These are phyloP conservation scores for Clytia hemisphaerica DNA, from an alignment of 30 jellyfish, hydroid and myxozoan genomes.

Conservation along the genomic window DNA sequence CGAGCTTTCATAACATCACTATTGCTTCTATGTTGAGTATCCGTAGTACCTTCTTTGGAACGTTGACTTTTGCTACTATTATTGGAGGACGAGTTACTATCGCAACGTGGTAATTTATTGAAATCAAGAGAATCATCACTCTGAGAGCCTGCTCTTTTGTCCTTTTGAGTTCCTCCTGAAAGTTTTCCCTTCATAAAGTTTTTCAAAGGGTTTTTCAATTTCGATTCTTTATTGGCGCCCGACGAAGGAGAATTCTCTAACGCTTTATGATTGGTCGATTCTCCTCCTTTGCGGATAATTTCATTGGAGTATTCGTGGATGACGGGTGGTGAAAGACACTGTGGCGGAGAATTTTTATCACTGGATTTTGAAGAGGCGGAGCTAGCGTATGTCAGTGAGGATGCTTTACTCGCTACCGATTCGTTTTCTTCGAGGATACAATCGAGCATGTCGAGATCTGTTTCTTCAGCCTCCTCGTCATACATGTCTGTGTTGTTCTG, in stretches of 20 bases:
- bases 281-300: too few relatives aligned
- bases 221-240: too few relatives aligned
- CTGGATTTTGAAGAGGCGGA: slow-evolving; percentile 9
- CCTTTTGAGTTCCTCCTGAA: slow-evolving; percentile 10
- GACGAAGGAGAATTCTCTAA: too few relatives aligned
- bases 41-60: not conserved
- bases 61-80: too few relatives aligned
- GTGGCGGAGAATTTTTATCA: too few relatives aligned
- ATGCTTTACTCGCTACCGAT: slow-evolving; percentile 8
- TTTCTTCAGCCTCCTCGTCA: slow-evolving; percentile 32
- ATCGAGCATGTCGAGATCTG: slow-evolving; percentile 41
- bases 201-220: slow-evolving; percentile 8
- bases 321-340: too few relatives aligned
- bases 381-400: slow-evolving; percentile 14
- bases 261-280: too few relatives aligned
- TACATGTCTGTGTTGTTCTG: not conserved
- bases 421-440: slow-evolving; percentile 31
- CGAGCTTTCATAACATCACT: not conserved
- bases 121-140: slow-evolving; percentile 33
- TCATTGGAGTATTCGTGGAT: too few relatives aligned
- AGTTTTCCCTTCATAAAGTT: slow-evolving; percentile 18
- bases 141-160: slow-evolving; percentile 21
- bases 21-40: not conserved
- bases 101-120: slow-evolving; percentile 42
- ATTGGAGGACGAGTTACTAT: slow-evolving; percentile 36